A percentile compares a stretch with the other conserved stretches of the same genome.
Conservation (phyloP, 2,113 vertebrate species). For the Lepisosteus osseus region DNA sequence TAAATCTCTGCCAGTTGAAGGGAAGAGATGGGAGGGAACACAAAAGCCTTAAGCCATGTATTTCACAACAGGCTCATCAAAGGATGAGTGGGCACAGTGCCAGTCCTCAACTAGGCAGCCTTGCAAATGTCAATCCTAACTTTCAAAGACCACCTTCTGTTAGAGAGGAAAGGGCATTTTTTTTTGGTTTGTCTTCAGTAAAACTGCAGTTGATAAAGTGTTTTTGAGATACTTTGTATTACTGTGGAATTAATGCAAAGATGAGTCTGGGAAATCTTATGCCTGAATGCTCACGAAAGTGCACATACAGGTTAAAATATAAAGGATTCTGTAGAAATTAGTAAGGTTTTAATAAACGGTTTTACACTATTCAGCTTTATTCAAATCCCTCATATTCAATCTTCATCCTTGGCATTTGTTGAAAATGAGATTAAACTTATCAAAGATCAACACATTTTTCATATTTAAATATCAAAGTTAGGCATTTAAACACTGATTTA, state of each 20-base stretch:
- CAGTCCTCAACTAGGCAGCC: neutral
- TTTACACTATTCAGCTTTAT: no score
- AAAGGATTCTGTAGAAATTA: no score
- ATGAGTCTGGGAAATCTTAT: no score
- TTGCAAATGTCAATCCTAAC: neutral
- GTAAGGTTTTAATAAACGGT: no score
- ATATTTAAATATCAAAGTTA: no score
- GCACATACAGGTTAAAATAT: no score
- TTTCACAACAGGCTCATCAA: constrained; percentile 3
- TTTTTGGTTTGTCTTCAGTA: neutral
- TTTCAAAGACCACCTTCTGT: neutral
- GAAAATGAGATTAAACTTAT: no score
- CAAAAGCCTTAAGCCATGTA: neutral
- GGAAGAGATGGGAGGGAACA: neutral
- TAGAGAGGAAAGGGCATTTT: neutral
- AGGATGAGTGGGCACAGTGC: neutral
- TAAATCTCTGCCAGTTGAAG: neutral
- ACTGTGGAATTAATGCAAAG: neutral
- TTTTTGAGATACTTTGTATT: neutral
- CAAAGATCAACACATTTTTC: no score
- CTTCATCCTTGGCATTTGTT: no score
- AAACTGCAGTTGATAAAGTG: neutral
- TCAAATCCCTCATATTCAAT: no score
- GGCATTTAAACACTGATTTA: no score
- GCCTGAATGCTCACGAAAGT: no score